phyloP scores from a whole-genome alignment of 2,113 vertebrate species.

The Macrotis lagotis region DNA sequence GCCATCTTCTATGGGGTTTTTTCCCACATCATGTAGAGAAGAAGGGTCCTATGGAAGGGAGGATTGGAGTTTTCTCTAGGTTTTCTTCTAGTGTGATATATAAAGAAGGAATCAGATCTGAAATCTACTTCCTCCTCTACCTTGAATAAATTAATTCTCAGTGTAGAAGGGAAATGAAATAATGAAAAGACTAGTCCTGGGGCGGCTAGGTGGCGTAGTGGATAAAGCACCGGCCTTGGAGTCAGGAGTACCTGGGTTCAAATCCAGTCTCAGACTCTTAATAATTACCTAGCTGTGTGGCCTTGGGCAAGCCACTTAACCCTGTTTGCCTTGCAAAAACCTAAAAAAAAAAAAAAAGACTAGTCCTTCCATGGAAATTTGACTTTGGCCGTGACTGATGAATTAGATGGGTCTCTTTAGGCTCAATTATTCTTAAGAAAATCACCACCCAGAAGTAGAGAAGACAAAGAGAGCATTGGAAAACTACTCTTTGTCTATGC shows the following conservation, averaged over 20 bases:
- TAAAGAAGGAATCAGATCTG: neutral
- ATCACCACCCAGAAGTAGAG: neutral
- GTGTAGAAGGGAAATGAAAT: neutral
- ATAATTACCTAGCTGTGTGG: too few species aligned
- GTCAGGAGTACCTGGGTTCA: too few species aligned
- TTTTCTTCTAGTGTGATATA: neutral
- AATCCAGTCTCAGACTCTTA: too few species aligned
- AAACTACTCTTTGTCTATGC: neutral
- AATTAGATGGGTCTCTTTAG: neutral
- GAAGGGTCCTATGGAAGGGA: neutral
- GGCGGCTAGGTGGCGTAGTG: too few species aligned
- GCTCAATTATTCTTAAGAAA: neutral
- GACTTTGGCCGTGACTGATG: neutral
- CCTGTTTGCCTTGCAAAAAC: too few species aligned
- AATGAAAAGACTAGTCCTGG: neutral
- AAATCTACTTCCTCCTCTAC: neutral
- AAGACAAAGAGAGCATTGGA: neutral
- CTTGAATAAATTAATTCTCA: neutral
- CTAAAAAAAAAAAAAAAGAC: too few species aligned
- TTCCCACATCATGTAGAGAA: neutral
- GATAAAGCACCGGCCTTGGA: too few species aligned
- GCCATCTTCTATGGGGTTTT: too few species aligned
- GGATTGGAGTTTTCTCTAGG: neutral
- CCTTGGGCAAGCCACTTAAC: too few species aligned
- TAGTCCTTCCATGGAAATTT: neutral